Evolutionary conservation across 35 echinoderm and acorn worm genomes (phyloP).

Genomic region (Ophioderma brevispina): DNA sequence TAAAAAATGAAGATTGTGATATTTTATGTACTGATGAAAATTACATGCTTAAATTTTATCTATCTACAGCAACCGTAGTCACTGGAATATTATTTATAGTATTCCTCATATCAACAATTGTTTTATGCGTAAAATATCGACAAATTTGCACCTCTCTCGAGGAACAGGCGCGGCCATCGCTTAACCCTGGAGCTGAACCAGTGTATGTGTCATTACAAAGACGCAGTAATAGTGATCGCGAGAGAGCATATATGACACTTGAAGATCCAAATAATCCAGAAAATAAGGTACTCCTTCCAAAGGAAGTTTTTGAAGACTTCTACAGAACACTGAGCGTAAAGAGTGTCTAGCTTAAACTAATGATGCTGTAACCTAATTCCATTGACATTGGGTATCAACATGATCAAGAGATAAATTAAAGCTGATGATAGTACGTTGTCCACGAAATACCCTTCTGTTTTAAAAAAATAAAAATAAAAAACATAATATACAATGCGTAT

Average conservation of each 20-base stretch:
- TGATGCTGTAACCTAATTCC: no score
- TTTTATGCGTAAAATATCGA: neutral
- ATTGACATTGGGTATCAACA: no score
- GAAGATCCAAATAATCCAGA: conserved; percentile 6
- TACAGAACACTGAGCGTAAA: neutral
- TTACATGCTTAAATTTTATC: neutral
- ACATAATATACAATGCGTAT: no score
- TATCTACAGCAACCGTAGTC: neutral
- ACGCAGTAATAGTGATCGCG: neutral
- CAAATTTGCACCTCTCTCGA: neutral
- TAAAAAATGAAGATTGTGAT: no score
- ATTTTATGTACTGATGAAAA: neutral
- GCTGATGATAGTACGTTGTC: no score
- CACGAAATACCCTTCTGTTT: no score
- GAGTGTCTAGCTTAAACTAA: neutral
- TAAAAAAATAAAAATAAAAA: no score
- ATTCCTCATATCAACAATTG: neutral
- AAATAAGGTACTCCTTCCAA: neutral
- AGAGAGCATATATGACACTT: neutral
- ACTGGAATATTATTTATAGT: neutral
- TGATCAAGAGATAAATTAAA: no score
- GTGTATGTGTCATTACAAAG: conserved; percentile 1
- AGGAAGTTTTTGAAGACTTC: neutral
- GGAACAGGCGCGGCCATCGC: no score
- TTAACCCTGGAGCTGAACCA: neutral